phyloP scores from a whole-genome alignment of 1,140 invertebrate species.

The Hycleus cichorii region DNA sequence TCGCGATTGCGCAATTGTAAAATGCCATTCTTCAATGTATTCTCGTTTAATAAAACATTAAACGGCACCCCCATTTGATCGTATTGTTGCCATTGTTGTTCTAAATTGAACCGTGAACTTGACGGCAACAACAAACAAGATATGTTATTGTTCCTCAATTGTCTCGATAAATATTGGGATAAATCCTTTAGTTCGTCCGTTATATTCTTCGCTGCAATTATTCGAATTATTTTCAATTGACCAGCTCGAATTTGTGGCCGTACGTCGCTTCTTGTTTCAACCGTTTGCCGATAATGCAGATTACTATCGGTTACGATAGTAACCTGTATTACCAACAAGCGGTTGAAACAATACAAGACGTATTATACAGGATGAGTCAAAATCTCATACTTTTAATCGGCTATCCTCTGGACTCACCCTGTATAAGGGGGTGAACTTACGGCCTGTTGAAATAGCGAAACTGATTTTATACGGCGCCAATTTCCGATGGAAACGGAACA shows the following conservation, averaged over 20 bases:
- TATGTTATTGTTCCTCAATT: slow-evolving; percentile 46
- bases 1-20: slow-evolving; percentile 61
- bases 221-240: background rate
- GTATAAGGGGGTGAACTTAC: slow-evolving; percentile 30
- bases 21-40: slow-evolving; percentile 64
- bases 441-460: slow-evolving; percentile 45
- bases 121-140: slow-evolving; percentile 37
- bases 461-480: slow-evolving; percentile 66
- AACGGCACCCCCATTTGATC: slow-evolving; percentile 59
- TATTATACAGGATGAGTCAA: background rate
- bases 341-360: too few relatives aligned
- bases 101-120: slow-evolving; percentile 20
- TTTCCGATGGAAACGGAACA: slow-evolving; percentile 58
- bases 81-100: slow-evolving; percentile 31
- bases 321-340: too few relatives aligned
- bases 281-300: too few relatives aligned
- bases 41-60: slow-evolving; percentile 54
- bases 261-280: background rate
- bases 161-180: slow-evolving; percentile 44
- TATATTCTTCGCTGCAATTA: slow-evolving; percentile 19
- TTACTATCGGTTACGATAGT: too few relatives aligned
- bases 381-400: background rate
- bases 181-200: slow-evolving; percentile 45
- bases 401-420: background rate
- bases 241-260: background rate